Evolutionary conservation across 2,888 invertebrate species (phyloP).

Genomic region (Euzetes globulus): DNA sequence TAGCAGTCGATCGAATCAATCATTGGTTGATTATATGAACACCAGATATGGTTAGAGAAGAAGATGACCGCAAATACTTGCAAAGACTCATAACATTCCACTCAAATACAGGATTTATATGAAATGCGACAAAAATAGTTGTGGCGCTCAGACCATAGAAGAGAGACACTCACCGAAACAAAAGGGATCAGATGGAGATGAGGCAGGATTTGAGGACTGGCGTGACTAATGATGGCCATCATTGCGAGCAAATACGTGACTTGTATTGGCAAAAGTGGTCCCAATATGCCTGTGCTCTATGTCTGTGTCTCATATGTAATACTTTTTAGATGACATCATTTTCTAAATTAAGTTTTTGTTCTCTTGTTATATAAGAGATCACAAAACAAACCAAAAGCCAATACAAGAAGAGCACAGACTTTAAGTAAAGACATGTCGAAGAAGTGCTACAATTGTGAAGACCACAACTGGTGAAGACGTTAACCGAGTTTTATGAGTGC

Average conservation of each 20-base stretch:
- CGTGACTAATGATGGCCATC: slow-evolving; percentile 26
- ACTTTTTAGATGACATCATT: slow-evolving; percentile 20
- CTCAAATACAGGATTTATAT: slow-evolving; percentile 16
- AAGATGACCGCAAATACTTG: slow-evolving; percentile 13
- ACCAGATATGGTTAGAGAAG: background rate
- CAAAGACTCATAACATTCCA: slow-evolving; percentile 7
- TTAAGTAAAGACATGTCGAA: slow-evolving; percentile 12
- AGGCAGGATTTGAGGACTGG: slow-evolving; percentile 6
- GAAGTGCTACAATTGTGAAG: background rate
- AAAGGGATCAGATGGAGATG: slow-evolving; percentile 24
- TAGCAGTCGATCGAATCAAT: slow-evolving; percentile 23
- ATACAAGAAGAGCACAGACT: background rate
- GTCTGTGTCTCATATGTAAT: background rate
- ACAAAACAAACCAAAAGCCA: background rate
- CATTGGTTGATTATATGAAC: slow-evolving; percentile 13
- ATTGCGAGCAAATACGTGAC: slow-evolving; percentile 11
- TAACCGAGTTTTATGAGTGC: background rate
- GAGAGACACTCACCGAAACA: background rate
- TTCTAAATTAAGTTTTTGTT: slow-evolving; percentile 5
- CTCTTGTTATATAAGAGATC: background rate
- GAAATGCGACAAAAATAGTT: slow-evolving; percentile 11
- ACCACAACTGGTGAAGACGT: no score
- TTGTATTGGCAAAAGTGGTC: background rate
- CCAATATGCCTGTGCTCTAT: background rate
- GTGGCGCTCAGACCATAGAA: background rate